Conservation (phyloP, 2,113 vertebrate species). For the Nannospalax galili region DNA sequence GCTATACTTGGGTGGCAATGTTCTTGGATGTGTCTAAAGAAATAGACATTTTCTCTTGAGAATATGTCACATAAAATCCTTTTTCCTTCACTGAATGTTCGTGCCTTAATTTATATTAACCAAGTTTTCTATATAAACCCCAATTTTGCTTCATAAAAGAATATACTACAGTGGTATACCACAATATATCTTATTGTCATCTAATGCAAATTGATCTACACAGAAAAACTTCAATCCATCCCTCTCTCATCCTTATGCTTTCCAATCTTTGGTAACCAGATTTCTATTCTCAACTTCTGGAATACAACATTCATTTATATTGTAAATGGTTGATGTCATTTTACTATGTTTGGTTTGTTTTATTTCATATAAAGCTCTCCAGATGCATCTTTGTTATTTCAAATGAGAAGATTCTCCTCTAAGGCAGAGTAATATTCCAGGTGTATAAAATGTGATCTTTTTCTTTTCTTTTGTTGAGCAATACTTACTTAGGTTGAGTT, state of each 20-base stretch:
- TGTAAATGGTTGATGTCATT: neutral
- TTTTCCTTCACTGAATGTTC: neutral
- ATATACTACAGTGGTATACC: accelerated
- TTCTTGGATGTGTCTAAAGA: neutral
- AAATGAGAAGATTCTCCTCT: neutral
- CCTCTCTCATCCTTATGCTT: neutral
- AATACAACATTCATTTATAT: neutral
- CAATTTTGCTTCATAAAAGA: neutral
- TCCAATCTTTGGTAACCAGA: neutral
- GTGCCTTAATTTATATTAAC: neutral
- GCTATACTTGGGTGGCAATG: neutral
- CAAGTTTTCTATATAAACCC: neutral
- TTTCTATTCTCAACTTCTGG: neutral
- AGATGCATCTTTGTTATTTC: neutral
- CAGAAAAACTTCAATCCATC: neutral
- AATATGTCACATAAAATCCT: neutral
- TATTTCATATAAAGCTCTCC: neutral
- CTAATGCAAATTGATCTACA: neutral
- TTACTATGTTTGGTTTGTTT: accelerated
- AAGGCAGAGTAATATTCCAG: neutral
- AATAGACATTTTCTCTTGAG: neutral
- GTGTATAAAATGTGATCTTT: neutral
- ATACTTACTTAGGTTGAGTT: too few species aligned
- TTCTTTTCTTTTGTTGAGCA: neutral
- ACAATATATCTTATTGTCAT: too few species aligned